Evolutionary conservation across 2,888 invertebrate species (phyloP), one percentile per base, ranked within the genome.

Genomic region (Synergus itoensis): DNA sequence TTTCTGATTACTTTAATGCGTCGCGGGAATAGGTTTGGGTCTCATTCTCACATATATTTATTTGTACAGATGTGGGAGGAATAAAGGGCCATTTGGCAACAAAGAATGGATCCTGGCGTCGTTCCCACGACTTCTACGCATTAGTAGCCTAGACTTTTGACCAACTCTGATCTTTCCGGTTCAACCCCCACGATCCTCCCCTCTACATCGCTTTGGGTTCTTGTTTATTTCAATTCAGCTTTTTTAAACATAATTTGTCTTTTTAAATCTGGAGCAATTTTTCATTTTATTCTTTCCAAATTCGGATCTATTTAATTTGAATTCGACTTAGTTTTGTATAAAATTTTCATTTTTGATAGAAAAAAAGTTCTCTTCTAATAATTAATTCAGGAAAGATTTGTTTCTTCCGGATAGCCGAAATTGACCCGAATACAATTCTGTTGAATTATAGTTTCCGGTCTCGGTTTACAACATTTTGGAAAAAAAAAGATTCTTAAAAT

Each of bases 121-220:
- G 79, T 84, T 87, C 87, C 85, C 87, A 87, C 87, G 87, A 84
- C 81, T 85, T 83, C 83, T 81, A 83, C 79, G 82, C 83, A 83
- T 83, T 84, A 85, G 85, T 85, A 85, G 83, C 80, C 82, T 79
- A 80, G 84, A 85, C 86, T 86, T 84, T 85, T 86, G 86, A 85
- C 84, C 85, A 80, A 77, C 73, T 65, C 75, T 84, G 85, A 85
- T 85, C 85, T 84, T 85, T 81, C 81, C 84, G 83, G 84, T 83
- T 83, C 80, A 84, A 82, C 84, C 85, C 84, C 76, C 83, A 77
- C 79, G 78, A 67, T 78, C 83, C 78, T 79, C 79, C 80, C 82
- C 81, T 81, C 81, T 81, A 28, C 21, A 18, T 75, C 18, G 14
- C 40, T 41, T 53, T 36, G n/a, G 69, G 65, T 57, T 67, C 83